Conservation (phyloP, 2,797 vertebrate genomes). For the Cygnus olor region DNA sequence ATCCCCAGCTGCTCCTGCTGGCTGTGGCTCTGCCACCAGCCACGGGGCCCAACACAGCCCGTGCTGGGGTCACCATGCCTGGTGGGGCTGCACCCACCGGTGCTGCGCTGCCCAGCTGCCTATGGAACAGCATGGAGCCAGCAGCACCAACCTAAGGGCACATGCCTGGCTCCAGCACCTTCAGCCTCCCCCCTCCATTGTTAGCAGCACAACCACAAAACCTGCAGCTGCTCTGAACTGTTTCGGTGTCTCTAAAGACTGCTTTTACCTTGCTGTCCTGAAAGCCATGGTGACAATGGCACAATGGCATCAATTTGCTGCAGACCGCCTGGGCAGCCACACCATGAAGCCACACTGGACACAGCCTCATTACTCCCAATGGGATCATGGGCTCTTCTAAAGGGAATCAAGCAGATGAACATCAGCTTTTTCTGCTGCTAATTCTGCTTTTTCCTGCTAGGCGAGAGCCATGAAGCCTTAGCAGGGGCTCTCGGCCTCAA, state of each 20-base stretch:
- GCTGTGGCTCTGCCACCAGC: rapidly evolving
- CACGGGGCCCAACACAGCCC: neutral
- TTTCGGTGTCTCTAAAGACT: neutral
- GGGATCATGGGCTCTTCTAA: neutral
- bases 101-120: rapidly evolving
- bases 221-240: neutral
- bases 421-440: neutral
- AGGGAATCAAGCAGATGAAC: neutral
- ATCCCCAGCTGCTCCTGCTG: neutral
- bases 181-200: neutral
- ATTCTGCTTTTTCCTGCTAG: neutral
- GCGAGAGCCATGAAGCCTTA: neutral
- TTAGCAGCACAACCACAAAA: neutral
- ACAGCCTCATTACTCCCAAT: rapidly evolving
- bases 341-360: rapidly evolving
- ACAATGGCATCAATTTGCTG: neutral
- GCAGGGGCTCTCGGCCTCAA: neutral
- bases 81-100: rapidly evolving
- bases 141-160: rapidly evolving
- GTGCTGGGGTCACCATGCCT: neutral
- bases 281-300: neutral
- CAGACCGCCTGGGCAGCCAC: neutral
- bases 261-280: neutral
- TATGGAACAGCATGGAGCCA: neutral
- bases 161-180: rapidly evolving